phyloP scores from a whole-genome alignment of 2,797 vertebrate species.

The Sciurus vulgaris region DNA sequence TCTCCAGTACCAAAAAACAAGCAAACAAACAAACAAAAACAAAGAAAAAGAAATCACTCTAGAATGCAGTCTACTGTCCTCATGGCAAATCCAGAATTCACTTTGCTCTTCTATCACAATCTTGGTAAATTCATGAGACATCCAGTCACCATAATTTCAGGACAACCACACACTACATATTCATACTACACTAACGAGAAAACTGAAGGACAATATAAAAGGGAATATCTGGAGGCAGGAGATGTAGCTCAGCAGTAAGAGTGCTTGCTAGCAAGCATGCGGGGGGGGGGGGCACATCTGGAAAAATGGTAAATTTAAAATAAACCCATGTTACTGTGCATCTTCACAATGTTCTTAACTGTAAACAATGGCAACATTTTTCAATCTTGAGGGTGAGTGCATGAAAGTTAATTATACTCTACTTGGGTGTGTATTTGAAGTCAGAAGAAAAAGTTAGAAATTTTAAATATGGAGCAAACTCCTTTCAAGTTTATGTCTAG shows the following conservation, averaged over 20 bases:
- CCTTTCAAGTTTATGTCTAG: neutral
- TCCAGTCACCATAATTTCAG: constrained; percentile 7
- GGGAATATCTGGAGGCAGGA: neutral
- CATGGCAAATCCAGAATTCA: constrained; percentile 48
- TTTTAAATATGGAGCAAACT: neutral
- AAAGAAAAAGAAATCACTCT: no score
- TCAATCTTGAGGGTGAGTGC: neutral
- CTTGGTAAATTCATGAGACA: neutral
- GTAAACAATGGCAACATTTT: neutral
- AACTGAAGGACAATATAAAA: constrained; percentile 4
- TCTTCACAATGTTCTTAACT: constrained; percentile 47
- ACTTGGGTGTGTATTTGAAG: neutral
- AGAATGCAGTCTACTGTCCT: neutral
- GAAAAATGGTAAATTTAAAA: constrained; percentile 29
- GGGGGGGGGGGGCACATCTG: neutral
- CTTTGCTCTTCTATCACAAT: constrained; percentile 13
- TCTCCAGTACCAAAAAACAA: no score
- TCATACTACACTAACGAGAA: constrained; percentile 29
- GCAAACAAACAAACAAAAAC: no score
- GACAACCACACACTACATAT: neutral
- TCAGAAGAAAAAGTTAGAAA: neutral
- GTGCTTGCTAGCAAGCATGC: neutral
- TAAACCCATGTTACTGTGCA: constrained; percentile 10
- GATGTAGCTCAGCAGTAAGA: neutral
- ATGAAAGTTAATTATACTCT: neutral